Percentiles rank a stretch among this genome's conserved stretches.
Evolutionary conservation across 1,140 invertebrate genomes (phyloP).

Genomic region (Ostrea denselamellosa): DNA sequence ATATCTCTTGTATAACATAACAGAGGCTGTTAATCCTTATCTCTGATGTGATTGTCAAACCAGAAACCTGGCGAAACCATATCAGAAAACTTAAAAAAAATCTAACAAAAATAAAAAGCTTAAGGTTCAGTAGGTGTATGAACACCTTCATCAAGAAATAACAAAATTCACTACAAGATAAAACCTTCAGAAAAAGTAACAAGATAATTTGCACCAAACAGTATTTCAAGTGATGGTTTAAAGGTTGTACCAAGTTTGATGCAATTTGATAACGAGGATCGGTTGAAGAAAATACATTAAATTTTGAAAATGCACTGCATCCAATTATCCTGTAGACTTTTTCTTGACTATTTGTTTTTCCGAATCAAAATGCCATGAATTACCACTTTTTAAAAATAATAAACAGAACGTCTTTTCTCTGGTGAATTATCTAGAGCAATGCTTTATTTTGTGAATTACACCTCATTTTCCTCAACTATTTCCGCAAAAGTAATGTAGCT

Average conservation of each 20-base stretch:
- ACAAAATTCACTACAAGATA: not conserved
- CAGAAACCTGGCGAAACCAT: not conserved
- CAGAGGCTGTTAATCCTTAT: not conserved
- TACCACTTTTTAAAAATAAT: constrained; percentile 25
- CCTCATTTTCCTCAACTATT: constrained; percentile 2
- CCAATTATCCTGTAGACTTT: not conserved
- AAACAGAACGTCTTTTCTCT: constrained; percentile 33
- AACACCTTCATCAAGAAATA: constrained; percentile 2
- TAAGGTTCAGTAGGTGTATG: constrained; percentile 15
- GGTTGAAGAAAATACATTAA: constrained; percentile 18
- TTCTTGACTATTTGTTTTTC: constrained; percentile 24
- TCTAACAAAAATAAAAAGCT: not conserved
- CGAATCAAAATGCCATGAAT: constrained; percentile 27
- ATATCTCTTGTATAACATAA: constrained; percentile 14
- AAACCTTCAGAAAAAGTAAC: not conserved
- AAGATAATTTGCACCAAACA: constrained; percentile 29
- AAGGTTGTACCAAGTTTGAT: constrained; percentile 22
- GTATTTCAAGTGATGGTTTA: constrained; percentile 30
- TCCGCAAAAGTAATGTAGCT: not conserved
- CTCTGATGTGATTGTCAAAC: constrained; percentile 7
- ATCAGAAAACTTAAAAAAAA: not conserved
- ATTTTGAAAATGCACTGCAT: constrained; percentile 17
- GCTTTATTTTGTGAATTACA: constrained; percentile 7
- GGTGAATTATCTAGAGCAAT: not conserved
- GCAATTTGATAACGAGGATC: constrained; percentile 29